Percentiles rank a stretch among this genome's conserved stretches.
Conservation (phyloP, 2,797 vertebrate genomes). For the Enteromius thamalakanensis region DNA sequence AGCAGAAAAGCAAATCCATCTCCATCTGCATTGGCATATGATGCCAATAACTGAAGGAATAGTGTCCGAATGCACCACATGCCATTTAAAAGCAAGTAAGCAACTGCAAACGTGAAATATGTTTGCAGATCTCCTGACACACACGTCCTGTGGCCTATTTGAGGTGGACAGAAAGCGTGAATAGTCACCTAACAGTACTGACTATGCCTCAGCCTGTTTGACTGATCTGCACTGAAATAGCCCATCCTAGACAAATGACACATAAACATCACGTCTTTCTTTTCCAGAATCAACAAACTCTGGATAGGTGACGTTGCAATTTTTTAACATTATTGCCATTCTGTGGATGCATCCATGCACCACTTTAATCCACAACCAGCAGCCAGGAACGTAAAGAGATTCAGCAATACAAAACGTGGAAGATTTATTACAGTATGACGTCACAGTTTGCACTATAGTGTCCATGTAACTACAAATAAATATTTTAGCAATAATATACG, state of each 20-base stretch:
- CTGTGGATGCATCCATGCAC: not conserved
- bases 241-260: constrained; percentile 15
- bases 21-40: not conserved
- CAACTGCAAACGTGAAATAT: not conserved
- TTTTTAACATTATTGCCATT: constrained; percentile 11
- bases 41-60: not conserved
- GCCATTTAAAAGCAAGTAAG: constrained; percentile 8
- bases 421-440: constrained; percentile 11
- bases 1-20: not conserved
- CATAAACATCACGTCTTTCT: constrained; percentile 10
- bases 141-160: constrained; percentile 37
- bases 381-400: constrained; percentile 9
- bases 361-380: not conserved
- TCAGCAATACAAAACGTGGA: constrained; percentile 31
- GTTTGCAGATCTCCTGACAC: constrained; percentile 5
- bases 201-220: constrained; percentile 29
- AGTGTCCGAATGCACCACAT: not conserved
- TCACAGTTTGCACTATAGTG: not conserved
- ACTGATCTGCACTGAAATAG: constrained; percentile 24
- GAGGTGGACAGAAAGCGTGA: constrained; percentile 8
- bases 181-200: constrained; percentile 21
- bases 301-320: constrained; percentile 31
- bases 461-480: not conserved
- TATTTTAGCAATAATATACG: not conserved
- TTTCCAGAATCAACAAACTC: not conserved